A percentile compares a stretch with the other conserved stretches of the same genome.
These are phyloP conservation scores for Stomatorhinus ivindoensis DNA, from an alignment of 2,113 vertebrate species.

Conservation along the genomic window DNA sequence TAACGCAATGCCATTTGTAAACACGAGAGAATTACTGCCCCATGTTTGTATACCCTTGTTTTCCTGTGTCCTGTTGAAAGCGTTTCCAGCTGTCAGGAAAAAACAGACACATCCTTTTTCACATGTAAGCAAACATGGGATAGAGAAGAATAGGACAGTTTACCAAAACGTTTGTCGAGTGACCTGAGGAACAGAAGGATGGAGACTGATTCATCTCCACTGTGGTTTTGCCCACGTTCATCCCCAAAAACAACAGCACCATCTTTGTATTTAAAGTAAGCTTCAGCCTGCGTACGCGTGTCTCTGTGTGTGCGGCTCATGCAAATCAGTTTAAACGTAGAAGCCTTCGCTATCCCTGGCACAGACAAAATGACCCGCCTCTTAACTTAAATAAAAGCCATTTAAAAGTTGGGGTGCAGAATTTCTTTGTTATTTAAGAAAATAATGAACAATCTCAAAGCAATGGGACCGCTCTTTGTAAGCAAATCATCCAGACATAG, in stretches of 20 bases:
- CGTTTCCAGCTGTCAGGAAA: background rate
- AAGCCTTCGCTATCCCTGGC: conserved; percentile 45
- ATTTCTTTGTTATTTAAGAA: background rate
- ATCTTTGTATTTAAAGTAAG: conserved; percentile 12
- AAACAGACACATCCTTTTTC: background rate
- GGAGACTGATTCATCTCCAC: background rate
- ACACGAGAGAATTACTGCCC: conserved; percentile 28
- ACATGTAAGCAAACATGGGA: conserved; percentile 4
- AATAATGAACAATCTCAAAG: background rate
- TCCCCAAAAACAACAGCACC: conserved; percentile 12
- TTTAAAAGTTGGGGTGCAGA: background rate
- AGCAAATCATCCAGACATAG: background rate
- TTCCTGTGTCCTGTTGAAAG: background rate
- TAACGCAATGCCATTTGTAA: conserved; percentile 35
- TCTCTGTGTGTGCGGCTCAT: conserved; percentile 31
- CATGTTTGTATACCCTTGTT: background rate
- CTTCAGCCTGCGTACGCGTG: conserved; percentile 5
- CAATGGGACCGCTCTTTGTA: background rate
- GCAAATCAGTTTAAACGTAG: conserved; percentile 46
- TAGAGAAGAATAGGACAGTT: conserved; percentile 19
- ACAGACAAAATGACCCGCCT: conserved; percentile 52
- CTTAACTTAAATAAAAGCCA: conserved; percentile 49
- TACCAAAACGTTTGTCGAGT: background rate
- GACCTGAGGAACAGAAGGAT: background rate
- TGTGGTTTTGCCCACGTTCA: background rate